Evolutionary conservation across 1,140 invertebrate genomes (phyloP).

Genomic region (Caenorhabditis inopinata): DNA sequence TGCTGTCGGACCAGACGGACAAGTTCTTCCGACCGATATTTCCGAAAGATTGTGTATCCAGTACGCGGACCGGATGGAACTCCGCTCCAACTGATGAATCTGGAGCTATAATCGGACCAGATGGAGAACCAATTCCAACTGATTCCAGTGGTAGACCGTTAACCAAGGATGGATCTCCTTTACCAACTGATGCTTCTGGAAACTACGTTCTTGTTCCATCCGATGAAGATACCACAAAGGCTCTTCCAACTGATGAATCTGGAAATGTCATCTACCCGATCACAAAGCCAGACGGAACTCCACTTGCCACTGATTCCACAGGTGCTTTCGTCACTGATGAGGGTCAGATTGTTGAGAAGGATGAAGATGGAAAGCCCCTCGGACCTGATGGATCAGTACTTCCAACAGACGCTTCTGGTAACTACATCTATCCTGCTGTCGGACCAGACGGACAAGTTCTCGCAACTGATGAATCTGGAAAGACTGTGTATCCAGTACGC

Average conservation of each 20-base stretch:
- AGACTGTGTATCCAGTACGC: slow-evolving; percentile 38
- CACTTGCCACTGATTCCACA: background rate
- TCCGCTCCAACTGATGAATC: slow-evolving; percentile 43
- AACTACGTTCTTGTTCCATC: slow-evolving; percentile 4
- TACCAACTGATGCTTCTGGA: too few relatives aligned
- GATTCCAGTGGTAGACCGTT: too few relatives aligned
- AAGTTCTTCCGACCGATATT: slow-evolving; percentile 34
- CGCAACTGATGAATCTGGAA: slow-evolving; percentile 37
- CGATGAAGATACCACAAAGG: too few relatives aligned
- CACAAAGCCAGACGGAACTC: background rate
- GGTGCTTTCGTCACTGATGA: slow-evolving; percentile 24
- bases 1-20: slow-evolving; percentile 22
- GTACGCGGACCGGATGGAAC: slow-evolving; percentile 38
- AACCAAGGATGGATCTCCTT: too few relatives aligned
- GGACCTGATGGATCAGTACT: slow-evolving; percentile 32
- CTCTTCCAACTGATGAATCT: slow-evolving; percentile 11
- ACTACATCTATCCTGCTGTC: background rate
- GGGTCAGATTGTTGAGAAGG: slow-evolving; percentile 53
- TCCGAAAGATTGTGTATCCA: slow-evolving; percentile 41
- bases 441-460: background rate
- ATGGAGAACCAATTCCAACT: slow-evolving; percentile 42
- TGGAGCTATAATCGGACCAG: slow-evolving; percentile 19
- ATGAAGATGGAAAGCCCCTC: slow-evolving; percentile 46
- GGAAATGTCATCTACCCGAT: background rate
- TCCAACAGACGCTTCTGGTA: slow-evolving; percentile 46